These are phyloP conservation scores for Schizopygopsis pylzovi DNA, from an alignment of 2,797 vertebrate genomes.

Conservation along the genomic window DNA sequence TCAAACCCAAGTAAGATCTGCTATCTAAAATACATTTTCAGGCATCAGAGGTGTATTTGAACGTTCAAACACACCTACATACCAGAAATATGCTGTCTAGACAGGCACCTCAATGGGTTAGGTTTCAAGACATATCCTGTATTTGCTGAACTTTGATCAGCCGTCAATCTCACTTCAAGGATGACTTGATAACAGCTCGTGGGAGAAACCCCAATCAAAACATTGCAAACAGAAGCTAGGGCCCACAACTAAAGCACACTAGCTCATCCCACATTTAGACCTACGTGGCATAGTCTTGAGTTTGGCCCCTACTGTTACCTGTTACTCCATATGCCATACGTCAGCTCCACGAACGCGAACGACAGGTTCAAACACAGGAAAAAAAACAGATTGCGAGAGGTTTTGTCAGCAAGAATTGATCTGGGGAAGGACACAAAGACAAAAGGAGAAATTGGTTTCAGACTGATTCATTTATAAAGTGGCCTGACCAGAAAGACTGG, in stretches of 20 bases:
- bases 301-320: conserved; percentile 80
- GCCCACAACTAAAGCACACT: conserved; percentile 27
- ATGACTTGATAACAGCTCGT: neutral
- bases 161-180: neutral
- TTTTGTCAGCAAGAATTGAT: conserved; percentile 94
- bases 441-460: neutral
- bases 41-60: neutral
- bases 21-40: neutral
- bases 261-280: conserved; percentile 62
- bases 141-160: neutral
- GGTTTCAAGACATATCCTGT: neutral
- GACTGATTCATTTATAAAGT: neutral
- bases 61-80: neutral
- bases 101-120: neutral
- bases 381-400: conserved; percentile 93
- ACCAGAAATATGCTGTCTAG: neutral
- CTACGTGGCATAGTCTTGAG: conserved; percentile 77
- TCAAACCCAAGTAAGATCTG: neutral
- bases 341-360: conserved; percentile 94
- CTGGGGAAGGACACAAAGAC: conserved; percentile 67
- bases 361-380: conserved; percentile 95
- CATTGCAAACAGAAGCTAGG: neutral
- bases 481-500: conserved; percentile 15
- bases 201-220: neutral
- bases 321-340: conserved; percentile 97